Evolutionary conservation across 1,140 invertebrate genomes (phyloP).

Genomic region (Drosophila albomicans): DNA sequence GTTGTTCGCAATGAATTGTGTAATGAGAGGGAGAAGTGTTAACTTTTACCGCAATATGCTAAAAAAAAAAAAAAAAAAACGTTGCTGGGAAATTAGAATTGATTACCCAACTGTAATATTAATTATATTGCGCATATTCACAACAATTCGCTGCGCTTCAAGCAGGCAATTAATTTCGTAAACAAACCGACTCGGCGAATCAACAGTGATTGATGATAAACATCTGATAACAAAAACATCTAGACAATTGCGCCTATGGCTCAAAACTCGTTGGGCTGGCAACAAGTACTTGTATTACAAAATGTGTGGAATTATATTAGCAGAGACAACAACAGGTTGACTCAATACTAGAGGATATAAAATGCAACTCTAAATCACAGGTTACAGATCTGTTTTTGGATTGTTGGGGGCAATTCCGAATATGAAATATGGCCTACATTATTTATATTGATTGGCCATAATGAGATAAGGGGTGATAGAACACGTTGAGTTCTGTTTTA

Average conservation of each 20-base stretch:
- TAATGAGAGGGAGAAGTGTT: not conserved
- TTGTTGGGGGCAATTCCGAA: constrained; percentile 19
- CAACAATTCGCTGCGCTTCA: constrained; percentile 9
- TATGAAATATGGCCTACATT: constrained; percentile 56
- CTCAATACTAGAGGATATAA: not conserved
- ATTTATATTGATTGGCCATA: constrained; percentile 54
- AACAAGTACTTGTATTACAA: constrained; percentile 7
- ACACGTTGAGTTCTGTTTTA: not conserved
- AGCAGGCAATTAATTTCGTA: constrained; percentile 29
- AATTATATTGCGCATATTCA: constrained; percentile 27
- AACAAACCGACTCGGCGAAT: constrained; percentile 26
- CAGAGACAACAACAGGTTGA: constrained; percentile 10
- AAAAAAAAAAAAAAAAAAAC: not conserved
- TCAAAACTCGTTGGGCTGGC: constrained; percentile 30
- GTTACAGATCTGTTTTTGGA: not conserved
- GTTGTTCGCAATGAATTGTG: constrained; percentile 4
- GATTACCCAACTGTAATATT: constrained; percentile 8
- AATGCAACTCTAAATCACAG: not conserved
- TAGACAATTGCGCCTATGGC: not conserved
- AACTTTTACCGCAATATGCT: not conserved
- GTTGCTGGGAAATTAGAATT: not conserved
- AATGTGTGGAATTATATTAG: constrained; percentile 4
- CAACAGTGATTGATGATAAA: constrained; percentile 39
- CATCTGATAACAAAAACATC: constrained; percentile 38
- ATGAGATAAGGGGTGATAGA: constrained; percentile 54